Conservation (phyloP, 1,140 invertebrate genomes). For the Drosophila littoralis region DNA sequence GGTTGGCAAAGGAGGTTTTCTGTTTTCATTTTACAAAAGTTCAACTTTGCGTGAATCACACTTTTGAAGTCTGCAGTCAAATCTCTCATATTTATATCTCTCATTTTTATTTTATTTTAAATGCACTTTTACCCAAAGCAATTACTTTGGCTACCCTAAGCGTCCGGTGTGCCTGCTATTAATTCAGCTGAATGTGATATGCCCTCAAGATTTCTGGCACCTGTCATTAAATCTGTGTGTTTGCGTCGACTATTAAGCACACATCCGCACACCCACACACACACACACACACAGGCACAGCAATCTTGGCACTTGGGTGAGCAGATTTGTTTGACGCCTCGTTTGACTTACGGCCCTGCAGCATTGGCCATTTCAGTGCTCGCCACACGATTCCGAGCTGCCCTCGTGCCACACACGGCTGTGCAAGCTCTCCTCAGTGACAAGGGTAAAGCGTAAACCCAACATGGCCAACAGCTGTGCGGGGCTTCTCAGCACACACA, state of each 20-base stretch:
- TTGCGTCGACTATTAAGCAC: constrained; percentile 30
- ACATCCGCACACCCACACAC: constrained; percentile 9
- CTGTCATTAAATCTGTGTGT: constrained; percentile 49
- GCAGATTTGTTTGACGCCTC: constrained; percentile 52
- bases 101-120: constrained; percentile 25
- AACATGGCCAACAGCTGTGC: constrained; percentile 72
- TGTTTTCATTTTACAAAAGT: no score
- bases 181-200: constrained; percentile 38
- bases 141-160: constrained; percentile 21
- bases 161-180: constrained; percentile 12
- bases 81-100: neutral
- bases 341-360: constrained; percentile 48
- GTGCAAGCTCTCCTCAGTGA: constrained; percentile 31
- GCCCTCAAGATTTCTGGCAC: constrained; percentile 44
- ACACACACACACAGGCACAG: constrained; percentile 1
- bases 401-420: neutral
- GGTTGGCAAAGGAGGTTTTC: no score
- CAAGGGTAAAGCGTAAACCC: constrained; percentile 52
- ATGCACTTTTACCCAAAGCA: constrained; percentile 24
- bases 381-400: constrained; percentile 19
- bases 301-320: constrained; percentile 41
- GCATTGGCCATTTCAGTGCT: constrained; percentile 44
- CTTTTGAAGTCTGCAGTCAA: neutral
- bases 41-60: no score
- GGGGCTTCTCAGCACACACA: constrained; percentile 51